These are phyloP conservation scores for Orchestes rusci DNA, from an alignment of 2,888 invertebrate species.

Conservation along the genomic window DNA sequence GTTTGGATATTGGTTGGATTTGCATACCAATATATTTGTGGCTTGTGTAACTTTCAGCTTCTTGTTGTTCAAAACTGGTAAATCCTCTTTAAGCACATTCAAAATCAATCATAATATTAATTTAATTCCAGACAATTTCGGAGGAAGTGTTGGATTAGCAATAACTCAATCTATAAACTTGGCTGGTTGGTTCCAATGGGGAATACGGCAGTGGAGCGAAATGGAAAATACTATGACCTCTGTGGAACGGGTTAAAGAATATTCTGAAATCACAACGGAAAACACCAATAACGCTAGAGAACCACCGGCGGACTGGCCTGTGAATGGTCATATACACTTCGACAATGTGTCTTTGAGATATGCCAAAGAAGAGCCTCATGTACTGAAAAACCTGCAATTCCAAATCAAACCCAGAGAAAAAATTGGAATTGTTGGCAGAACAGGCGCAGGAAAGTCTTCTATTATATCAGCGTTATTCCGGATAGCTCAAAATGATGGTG, in stretches of 20 bases:
- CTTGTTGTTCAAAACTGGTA: conserved; percentile 40
- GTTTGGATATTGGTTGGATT: conserved; percentile 62
- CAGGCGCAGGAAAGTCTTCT: conserved; percentile 70
- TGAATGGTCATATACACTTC: conserved; percentile 60
- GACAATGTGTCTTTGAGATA: conserved; percentile 64
- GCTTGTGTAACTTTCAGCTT: conserved; percentile 54
- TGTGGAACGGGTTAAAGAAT: conserved; percentile 73
- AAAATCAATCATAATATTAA: neutral
- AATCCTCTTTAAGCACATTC: neutral
- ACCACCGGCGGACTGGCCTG: conserved; percentile 66
- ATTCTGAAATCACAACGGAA: conserved; percentile 63
- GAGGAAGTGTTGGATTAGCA: conserved; percentile 40
- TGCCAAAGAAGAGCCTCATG: conserved; percentile 59
- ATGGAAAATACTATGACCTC: conserved; percentile 50
- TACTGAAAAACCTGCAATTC: conserved; percentile 66
- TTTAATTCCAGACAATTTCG: conserved; percentile 27
- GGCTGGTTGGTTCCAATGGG: conserved; percentile 70
- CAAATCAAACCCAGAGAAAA: conserved; percentile 57
- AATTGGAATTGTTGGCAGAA: too few relatives aligned
- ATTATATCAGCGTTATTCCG: conserved; percentile 71
- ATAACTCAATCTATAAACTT: conserved; percentile 40
- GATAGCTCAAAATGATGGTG: conserved; percentile 66
- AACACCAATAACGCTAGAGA: conserved; percentile 51
- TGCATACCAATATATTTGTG: conserved; percentile 57
- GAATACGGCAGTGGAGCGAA: conserved; percentile 75